These are phyloP conservation scores for Mnemiopsis leidyi DNA, from an alignment of 37 sponge, comb jelly and placozoan species.

Conservation along the genomic window DNA sequence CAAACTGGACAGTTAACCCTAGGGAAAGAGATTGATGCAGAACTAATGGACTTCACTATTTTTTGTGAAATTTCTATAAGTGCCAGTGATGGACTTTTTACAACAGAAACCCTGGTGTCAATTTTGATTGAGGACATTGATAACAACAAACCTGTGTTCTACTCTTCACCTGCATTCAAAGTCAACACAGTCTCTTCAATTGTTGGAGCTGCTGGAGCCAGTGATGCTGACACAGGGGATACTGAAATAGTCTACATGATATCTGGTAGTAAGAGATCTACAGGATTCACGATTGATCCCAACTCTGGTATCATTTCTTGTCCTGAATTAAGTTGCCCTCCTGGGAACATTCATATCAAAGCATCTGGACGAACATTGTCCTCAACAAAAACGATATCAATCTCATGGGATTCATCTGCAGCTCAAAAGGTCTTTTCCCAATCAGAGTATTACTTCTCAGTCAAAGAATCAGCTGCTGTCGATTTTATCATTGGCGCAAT, in stretches of 20 bases:
- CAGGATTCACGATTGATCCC: not conserved
- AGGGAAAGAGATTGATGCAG: not conserved
- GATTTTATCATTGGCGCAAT: not conserved
- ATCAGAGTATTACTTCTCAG: not conserved
- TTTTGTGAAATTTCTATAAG: not conserved
- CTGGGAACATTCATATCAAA: not conserved
- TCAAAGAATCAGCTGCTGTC: not conserved
- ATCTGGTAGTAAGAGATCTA: not conserved
- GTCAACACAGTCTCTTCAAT: not conserved
- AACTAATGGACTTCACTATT: not conserved
- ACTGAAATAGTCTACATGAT: not conserved
- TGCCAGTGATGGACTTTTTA: constrained; percentile 40
- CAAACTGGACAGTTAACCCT: constrained; percentile 31
- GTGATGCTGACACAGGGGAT: not conserved
- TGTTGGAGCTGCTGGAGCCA: constrained; percentile 35
- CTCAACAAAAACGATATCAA: not conserved
- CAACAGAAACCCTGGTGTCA: not conserved
- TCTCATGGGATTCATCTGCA: not conserved
- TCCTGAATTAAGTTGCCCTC: not conserved
- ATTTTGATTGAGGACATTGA: not conserved
- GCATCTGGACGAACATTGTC: not conserved
- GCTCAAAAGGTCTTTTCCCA: not conserved
- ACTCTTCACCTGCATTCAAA: not conserved
- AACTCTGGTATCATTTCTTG: constrained; percentile 4
- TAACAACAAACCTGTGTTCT: not conserved